These are phyloP conservation scores for Byasa hedistus DNA, from an alignment of 2,888 invertebrate species.

Conservation along the genomic window DNA sequence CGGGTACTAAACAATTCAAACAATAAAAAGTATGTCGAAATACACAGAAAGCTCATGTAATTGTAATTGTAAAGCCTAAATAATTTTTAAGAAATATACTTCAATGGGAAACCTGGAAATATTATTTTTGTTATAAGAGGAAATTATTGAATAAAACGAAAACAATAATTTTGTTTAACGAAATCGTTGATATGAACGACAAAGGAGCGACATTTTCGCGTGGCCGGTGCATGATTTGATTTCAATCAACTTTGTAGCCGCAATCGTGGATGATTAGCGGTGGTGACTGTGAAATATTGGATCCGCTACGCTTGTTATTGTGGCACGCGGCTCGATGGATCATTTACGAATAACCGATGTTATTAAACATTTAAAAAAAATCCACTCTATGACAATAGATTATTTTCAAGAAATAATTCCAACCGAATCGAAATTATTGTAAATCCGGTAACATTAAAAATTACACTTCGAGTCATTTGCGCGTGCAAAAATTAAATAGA, in stretches of 20 bases:
- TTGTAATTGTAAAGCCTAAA: too few relatives aligned
- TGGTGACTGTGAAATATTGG: constrained; percentile 71
- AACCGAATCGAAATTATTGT: too few relatives aligned
- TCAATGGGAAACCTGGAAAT: too few relatives aligned
- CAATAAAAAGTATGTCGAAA: too few relatives aligned
- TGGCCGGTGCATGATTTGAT: constrained; percentile 37
- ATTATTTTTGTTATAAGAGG: too few relatives aligned
- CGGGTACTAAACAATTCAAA: too few relatives aligned
- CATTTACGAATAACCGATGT: constrained; percentile 37
- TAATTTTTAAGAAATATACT: too few relatives aligned
- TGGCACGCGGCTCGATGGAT: constrained; percentile 57
- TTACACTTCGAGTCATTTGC: too few relatives aligned
- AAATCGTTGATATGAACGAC: constrained; percentile 4
- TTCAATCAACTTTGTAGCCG: constrained; percentile 62
- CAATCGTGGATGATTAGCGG: constrained; percentile 68
- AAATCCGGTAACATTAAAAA: too few relatives aligned
- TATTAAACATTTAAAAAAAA: constrained; percentile 2
- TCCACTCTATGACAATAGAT: constrained; percentile 35
- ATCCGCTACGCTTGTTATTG: constrained; percentile 63
- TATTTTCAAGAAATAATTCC: too few relatives aligned
- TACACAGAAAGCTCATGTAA: too few relatives aligned
- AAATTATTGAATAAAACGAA: not conserved
- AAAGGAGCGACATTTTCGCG: constrained; percentile 14
- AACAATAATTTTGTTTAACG: not conserved
- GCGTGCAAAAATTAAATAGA: too few relatives aligned